Base-by-base conservation (phyloP, 2,797 vertebrate species). In the Coluber constrictor region DNA sequence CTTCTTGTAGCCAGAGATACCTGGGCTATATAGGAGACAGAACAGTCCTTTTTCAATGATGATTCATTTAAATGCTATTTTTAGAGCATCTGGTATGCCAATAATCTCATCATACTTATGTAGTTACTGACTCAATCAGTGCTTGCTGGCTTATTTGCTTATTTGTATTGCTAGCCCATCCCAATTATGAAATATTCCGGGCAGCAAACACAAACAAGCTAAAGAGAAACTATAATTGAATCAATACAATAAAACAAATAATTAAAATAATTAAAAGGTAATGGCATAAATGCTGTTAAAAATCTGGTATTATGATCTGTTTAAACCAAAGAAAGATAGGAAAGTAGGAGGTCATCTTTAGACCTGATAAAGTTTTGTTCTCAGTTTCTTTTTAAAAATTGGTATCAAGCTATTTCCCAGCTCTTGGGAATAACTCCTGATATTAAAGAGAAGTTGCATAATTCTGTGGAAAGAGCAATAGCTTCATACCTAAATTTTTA, bases 1-100 rank as follows among this genome's bases (percentile, higher is more conserved):
- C 70, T 88, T 96, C 94, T 90, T 92, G 86, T 88, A 88, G 88
- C 86, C 92, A 95, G 59, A 27, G 25, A 93, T 92, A 93, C 93
- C 90, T 91, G 83, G 94, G 51, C 66, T 88, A 56, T 94, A 70
- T 5, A 93, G 59, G 92, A 88, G 92, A 89, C 87, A 25, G 74
- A 93, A 43, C 18, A 95, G 51, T 92, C 13, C 92, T 57, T 90
- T 74, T 74, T 63, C 86, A 90, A 90, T 32, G 29, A 29, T 3
- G 54, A 88, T 86, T n/a, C 54, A 88, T 43, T 90, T 90, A 90
- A 51, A 63, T 88, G 29, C 15, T 60, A 90, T 56, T 88, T 88
- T 60, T 74, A 90, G 74, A 93, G 83, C 86, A 93, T 88, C 74
- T 90, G 83, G 88, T 90, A 87, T 90, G 79, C 89, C 87, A 90